A percentile compares a stretch with the other conserved stretches of the same genome.
Evolutionary conservation across 2,797 vertebrate genomes (phyloP).

Genomic region (Poeciliopsis paucimaculata): DNA sequence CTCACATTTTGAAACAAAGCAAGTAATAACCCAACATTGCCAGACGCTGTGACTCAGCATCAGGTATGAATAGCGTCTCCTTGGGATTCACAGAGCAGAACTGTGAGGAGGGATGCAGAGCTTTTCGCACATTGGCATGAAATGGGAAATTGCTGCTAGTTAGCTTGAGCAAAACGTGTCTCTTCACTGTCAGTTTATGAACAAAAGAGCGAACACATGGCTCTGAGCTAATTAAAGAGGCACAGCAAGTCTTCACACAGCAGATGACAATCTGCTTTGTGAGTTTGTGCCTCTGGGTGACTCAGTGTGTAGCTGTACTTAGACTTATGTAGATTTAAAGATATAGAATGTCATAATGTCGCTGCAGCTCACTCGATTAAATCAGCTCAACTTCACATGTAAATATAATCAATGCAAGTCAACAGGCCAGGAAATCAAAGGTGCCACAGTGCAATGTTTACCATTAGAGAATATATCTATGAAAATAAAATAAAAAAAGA

Average conservation of each 20-base stretch:
- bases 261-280: constrained; percentile 9
- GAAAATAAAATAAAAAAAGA: neutral
- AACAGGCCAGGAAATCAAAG: neutral
- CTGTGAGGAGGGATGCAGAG: neutral
- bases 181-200: constrained; percentile 6
- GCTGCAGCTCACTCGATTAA: neutral
- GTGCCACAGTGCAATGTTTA: neutral
- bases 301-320: neutral
- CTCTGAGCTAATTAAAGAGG: constrained; percentile 10
- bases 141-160: constrained; percentile 5
- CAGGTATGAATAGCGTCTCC: neutral
- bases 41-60: constrained; percentile 28
- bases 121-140: neutral
- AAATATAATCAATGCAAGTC: neutral
- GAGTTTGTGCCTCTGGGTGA: constrained; percentile 3
- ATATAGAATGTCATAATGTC: neutral
- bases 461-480: neutral
- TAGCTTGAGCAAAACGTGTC: neutral
- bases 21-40: neutral
- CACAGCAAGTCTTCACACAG: constrained; percentile 6
- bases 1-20: neutral
- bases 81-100: neutral
- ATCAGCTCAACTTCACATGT: neutral
- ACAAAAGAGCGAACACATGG: constrained; percentile 9
- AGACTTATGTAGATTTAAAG: constrained; percentile 6